Evolutionary conservation across 1,140 invertebrate genomes (phyloP).

Genomic region (Vanessa tameamea): DNA sequence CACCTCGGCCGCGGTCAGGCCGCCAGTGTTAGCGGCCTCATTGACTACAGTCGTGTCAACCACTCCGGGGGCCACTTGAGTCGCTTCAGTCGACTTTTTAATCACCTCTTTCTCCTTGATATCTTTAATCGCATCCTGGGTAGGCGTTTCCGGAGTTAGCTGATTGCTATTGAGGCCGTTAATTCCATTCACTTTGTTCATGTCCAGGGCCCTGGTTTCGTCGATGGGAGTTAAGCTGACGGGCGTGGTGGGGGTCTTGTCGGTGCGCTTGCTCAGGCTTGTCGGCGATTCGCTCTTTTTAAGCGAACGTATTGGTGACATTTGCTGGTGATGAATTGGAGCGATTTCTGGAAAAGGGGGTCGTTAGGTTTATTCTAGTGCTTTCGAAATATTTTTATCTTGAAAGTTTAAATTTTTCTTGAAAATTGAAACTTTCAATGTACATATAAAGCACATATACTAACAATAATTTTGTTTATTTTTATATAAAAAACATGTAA

Average conservation of each 20-base stretch:
- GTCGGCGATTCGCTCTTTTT: slow-evolving; percentile 78
- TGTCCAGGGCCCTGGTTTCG: slow-evolving; percentile 75
- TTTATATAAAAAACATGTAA: slow-evolving; percentile 27
- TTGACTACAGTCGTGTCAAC: slow-evolving; percentile 78
- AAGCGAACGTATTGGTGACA: slow-evolving; percentile 76
- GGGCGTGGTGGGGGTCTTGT: slow-evolving; percentile 79
- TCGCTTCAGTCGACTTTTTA: slow-evolving; percentile 76
- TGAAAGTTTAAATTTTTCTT: slow-evolving; percentile 19
- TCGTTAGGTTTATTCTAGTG: slow-evolving; percentile 33
- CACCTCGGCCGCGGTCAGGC: slow-evolving; percentile 85
- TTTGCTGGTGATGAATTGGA: slow-evolving; percentile 78
- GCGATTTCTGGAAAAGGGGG: slow-evolving; percentile 78
- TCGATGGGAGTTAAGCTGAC: slow-evolving; percentile 78
- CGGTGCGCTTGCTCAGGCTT: slow-evolving; percentile 71
- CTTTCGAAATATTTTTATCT: not conserved
- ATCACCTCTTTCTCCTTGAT: slow-evolving; percentile 64
- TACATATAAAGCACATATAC: slow-evolving; percentile 38
- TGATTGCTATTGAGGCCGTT: slow-evolving; percentile 72
- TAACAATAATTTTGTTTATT: slow-evolving; percentile 25
- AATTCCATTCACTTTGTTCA: slow-evolving; percentile 73
- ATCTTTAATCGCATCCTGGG: slow-evolving; percentile 52
- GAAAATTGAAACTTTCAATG: slow-evolving; percentile 17
- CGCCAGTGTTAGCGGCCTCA: slow-evolving; percentile 55
- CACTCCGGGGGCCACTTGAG: slow-evolving; percentile 73
- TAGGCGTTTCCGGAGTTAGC: slow-evolving; percentile 69